phyloP scores from a whole-genome alignment of 2,797 vertebrate genomes.

The Pempheris klunzingeri region DNA sequence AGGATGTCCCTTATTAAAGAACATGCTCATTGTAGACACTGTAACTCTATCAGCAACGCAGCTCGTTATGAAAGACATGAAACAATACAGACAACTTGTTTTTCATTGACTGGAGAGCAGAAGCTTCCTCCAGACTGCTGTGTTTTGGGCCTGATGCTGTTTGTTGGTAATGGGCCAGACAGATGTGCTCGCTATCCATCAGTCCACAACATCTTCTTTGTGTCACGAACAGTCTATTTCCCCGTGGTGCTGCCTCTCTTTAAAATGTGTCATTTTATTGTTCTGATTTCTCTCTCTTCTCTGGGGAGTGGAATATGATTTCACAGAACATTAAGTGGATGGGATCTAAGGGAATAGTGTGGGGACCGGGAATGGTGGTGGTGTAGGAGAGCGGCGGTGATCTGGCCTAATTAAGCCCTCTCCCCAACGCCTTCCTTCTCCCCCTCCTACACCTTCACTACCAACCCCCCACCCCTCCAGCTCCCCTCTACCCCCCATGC shows the following conservation, averaged over 20 bases:
- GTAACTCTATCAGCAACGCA: neutral
- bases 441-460: conserved; percentile 26
- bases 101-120: conserved; percentile 19
- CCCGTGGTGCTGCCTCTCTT: conserved; percentile 66
- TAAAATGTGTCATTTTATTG: conserved; percentile 78
- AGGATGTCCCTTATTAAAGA: neutral
- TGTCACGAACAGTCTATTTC: conserved; percentile 67
- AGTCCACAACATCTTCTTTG: conserved; percentile 64
- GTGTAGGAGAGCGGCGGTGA: conserved; percentile 48
- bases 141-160: conserved; percentile 46
- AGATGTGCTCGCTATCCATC: conserved; percentile 72
- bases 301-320: conserved; percentile 79
- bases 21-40: neutral
- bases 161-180: conserved; percentile 62
- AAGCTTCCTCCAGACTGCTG: conserved; percentile 17
- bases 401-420: conserved; percentile 81
- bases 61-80: conserved; percentile 5
- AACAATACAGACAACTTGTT: neutral
- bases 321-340: conserved; percentile 84
- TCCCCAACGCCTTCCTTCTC: conserved; percentile 12
- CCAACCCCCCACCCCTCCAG: neutral
- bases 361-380: conserved; percentile 45
- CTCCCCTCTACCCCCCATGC: conserved; percentile 28
- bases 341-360: conserved; percentile 76
- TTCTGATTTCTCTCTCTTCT: conserved; percentile 72